A percentile compares a stretch with the other conserved stretches of the same genome.
These are phyloP conservation scores for Neria commutata DNA, from an alignment of 2,888 invertebrate species.

Conservation along the genomic window DNA sequence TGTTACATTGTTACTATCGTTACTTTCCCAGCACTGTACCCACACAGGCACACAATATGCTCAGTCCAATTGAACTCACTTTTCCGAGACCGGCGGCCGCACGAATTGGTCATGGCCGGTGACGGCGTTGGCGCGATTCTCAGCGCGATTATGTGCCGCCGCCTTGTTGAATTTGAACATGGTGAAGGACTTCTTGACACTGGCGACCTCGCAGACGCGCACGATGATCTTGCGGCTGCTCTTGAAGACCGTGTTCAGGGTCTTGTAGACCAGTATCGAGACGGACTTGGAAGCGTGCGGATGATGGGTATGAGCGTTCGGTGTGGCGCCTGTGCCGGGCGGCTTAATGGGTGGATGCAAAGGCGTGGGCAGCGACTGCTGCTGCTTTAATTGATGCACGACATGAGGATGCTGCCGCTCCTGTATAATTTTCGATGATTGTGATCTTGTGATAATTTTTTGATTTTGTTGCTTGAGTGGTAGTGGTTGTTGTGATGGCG, in stretches of 20 bases:
- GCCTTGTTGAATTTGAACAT: conserved; percentile 74
- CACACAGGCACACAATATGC: too few relatives aligned
- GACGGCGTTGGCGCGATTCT: conserved; percentile 71
- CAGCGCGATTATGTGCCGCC: conserved; percentile 53
- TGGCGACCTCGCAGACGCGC: conserved; percentile 62
- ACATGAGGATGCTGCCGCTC: conserved; percentile 25
- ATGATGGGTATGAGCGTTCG: conserved; percentile 25
- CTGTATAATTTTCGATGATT: conserved; percentile 52
- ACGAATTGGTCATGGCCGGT: conserved; percentile 85
- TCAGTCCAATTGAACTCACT: conserved; percentile 55
- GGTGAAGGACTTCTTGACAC: conserved; percentile 61
- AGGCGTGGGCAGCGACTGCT: conserved; percentile 52
- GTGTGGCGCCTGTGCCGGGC: conserved; percentile 24
- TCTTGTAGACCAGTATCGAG: conserved; percentile 61
- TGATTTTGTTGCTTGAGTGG: conserved; percentile 32
- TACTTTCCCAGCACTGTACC: too few relatives aligned
- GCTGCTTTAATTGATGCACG: conserved; percentile 33
- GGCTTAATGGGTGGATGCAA: conserved; percentile 43
- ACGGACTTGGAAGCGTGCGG: conserved; percentile 57
- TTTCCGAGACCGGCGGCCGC: conserved; percentile 66
- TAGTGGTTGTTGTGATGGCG: conserved; percentile 6
- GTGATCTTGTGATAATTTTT: conserved; percentile 55
- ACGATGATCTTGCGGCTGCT: conserved; percentile 62
- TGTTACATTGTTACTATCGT: too few relatives aligned
- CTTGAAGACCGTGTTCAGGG: conserved; percentile 62